phyloP scores from a whole-genome alignment of 2,797 vertebrate species.

The Sebastes minor region DNA sequence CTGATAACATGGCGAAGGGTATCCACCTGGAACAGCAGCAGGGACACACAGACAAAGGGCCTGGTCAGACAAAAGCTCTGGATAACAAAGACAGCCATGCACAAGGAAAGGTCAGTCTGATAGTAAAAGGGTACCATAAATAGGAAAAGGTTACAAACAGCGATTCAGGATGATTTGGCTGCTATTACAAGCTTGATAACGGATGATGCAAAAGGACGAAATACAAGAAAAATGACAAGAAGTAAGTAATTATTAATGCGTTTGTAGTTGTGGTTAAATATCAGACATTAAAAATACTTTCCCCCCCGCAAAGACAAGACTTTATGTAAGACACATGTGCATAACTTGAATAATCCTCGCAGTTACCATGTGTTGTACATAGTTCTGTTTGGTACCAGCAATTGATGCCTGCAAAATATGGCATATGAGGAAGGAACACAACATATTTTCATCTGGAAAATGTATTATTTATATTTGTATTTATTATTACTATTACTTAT shows the following conservation, averaged over 20 bases:
- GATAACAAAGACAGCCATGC: slow-evolving; percentile 75
- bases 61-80: slow-evolving; percentile 78
- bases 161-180: slow-evolving; percentile 61
- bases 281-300: background rate
- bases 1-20: slow-evolving; percentile 99
- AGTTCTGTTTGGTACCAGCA: no score
- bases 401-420: no score
- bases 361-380: no score
- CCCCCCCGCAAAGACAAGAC: no score
- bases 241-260: slow-evolving; percentile 21
- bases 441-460: no score
- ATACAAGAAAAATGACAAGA: slow-evolving; percentile 2
- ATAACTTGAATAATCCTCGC: no score
- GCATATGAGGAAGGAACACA: no score
- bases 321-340: no score
- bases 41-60: slow-evolving; percentile 77
- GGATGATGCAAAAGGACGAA: slow-evolving; percentile 54
- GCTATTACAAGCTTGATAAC: slow-evolving; percentile 69
- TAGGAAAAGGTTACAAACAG: slow-evolving; percentile 79
- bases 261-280: slow-evolving; percentile 19
- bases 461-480: no score
- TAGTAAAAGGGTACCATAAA: slow-evolving; percentile 79
- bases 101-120: slow-evolving; percentile 82
- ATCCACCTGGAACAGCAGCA: slow-evolving; percentile 92
- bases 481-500: no score